Percentiles rank a stretch among this genome's conserved stretches.
Conservation (phyloP, 1,140 invertebrate genomes). For the Lanistes nyassanus region DNA sequence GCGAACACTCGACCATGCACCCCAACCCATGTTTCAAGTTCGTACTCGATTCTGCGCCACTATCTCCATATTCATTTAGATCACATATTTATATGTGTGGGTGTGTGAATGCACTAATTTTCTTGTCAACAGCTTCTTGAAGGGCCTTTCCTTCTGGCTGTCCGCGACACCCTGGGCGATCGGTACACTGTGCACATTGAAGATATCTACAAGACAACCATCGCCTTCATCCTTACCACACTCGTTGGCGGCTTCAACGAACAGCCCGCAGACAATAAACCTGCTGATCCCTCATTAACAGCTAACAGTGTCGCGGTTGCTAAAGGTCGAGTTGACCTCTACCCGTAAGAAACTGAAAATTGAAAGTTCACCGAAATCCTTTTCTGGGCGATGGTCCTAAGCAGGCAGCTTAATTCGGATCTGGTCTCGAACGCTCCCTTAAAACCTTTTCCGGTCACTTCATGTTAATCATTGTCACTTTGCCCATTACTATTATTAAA, state of each 20-base stretch:
- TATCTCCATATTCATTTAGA: too few relatives aligned
- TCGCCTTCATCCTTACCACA: constrained; percentile 89
- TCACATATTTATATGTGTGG: too few relatives aligned
- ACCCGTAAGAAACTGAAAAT: background rate
- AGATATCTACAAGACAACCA: constrained; percentile 88
- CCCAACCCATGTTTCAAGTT: too few relatives aligned
- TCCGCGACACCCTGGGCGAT: constrained; percentile 85
- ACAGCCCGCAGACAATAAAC: background rate
- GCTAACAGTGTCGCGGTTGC: background rate
- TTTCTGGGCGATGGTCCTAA: background rate
- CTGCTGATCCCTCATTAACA: background rate
- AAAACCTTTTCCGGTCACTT: too few relatives aligned
- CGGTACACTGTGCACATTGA: constrained; percentile 91
- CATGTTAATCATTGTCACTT: too few relatives aligned
- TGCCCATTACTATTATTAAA: too few relatives aligned
- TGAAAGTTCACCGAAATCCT: background rate
- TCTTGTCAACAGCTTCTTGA: constrained; percentile 81
- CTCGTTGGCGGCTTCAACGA: constrained; percentile 81
- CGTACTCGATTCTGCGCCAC: too few relatives aligned
- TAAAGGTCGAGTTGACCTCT: background rate
- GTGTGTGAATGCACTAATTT: too few relatives aligned
- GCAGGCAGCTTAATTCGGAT: background rate
- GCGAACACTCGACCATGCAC: too few relatives aligned
- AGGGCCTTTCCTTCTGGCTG: constrained; percentile 86
- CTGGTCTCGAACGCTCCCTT: too few relatives aligned